phyloP scores from a whole-genome alignment of 2,113 vertebrate species.

The Crotophaga sulcirostris region DNA sequence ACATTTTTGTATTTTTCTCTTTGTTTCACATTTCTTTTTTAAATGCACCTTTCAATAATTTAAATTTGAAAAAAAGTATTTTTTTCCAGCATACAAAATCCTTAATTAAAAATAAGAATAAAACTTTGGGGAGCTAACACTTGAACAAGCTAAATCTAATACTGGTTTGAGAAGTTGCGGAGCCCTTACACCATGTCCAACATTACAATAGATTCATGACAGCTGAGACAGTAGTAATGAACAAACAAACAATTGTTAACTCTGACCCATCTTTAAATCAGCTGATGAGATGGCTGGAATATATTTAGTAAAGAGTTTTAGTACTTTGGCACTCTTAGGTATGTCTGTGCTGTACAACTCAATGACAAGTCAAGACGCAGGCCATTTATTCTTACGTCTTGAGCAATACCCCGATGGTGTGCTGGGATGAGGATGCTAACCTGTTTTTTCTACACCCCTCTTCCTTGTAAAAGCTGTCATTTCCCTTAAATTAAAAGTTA shows the following conservation, averaged over 20 bases:
- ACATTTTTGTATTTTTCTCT: not conserved
- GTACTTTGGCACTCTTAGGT: not conserved
- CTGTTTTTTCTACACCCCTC: not conserved
- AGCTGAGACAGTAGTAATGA: not conserved
- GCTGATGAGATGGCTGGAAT: not conserved
- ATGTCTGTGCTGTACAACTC: not conserved
- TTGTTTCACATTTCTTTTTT: not conserved
- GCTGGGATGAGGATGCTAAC: not conserved
- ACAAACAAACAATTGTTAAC: not conserved
- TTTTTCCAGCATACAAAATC: fast-evolving
- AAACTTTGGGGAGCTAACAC: not conserved
- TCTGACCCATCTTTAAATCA: not conserved
- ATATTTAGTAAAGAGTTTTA: not conserved
- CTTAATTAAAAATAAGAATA: not conserved
- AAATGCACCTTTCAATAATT: not conserved
- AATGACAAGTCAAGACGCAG: fast-evolving
- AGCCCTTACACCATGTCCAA: not conserved
- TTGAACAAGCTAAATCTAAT: not conserved
- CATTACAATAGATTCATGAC: fast-evolving
- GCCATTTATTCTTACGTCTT: not conserved
- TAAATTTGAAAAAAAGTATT: not conserved
- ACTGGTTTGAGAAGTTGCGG: not conserved
- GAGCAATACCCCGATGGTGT: not conserved
- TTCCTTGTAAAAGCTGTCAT: not conserved
- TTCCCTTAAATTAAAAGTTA: not conserved